Base-by-base conservation (phyloP, 1,140 invertebrate genomes). In the Acromyrmex echinatior region DNA sequence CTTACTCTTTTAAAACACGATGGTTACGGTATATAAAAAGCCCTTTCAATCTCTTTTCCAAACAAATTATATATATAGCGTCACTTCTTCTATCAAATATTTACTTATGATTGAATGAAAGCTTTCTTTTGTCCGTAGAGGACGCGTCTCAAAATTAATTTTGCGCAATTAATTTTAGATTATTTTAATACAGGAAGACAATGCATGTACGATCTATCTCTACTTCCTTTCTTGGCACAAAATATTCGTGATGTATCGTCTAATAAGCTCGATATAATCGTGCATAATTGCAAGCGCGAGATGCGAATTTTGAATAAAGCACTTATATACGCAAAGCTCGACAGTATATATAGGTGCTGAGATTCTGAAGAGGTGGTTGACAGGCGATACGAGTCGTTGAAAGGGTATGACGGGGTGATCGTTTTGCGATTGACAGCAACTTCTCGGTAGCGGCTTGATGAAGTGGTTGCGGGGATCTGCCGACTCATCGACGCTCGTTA, bases 401-500 rank as follows among this genome's bases (percentile, higher is more conserved):
- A 84, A 84, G 56, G 80, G 70, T 84, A 63, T 84, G 80, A 82
- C 39, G 56, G 66, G 68, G 21, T 74, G 70, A 74, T 74, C 39
- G 80, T 63, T 74, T 84, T 84, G 80, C 80, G 80, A 84, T 84
- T 84, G 80, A 84, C 80, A 82, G 80, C 68, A 51, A 9, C 39
- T 49, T 56, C 70, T 74, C 68, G 80, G 80, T 21, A 60, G 3
- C 31, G 51, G 66, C 39, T 84, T 84, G 80, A 84, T 84, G 80
- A 84, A 84, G 80, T 84, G 80, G 56, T 84, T 9, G 70, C 56
- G 56, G 56, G 73, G 39, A 63, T 63, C 80, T 35, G 80, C 80
- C 80, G 80, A 84, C 70, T 84, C 80, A 84, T 84, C 70, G 70
- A 74, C 70, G 39, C 80, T 84, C 80, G 80, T 84, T 84, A 74